Evolutionary conservation across 2,888 invertebrate genomes (phyloP).

Genomic region (Pinctada fucata): DNA sequence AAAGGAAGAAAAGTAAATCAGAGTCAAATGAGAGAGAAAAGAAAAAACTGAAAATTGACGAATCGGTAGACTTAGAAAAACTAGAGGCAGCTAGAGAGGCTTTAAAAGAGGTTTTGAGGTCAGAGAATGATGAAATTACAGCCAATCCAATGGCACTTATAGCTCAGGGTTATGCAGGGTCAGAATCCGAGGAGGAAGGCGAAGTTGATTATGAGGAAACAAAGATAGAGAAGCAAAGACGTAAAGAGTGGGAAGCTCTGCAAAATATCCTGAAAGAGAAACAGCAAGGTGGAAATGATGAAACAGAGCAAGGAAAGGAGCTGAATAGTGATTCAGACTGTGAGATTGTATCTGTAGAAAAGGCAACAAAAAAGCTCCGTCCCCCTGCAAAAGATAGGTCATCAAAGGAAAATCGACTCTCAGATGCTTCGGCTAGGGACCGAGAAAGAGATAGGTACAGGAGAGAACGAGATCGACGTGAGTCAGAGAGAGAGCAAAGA

Average conservation of each 20-base stretch:
- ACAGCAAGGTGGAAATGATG: conserved; percentile 46
- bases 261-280: conserved; percentile 55
- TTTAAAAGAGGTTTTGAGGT: conserved; percentile 70
- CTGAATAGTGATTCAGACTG: conserved; percentile 8
- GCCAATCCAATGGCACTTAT: conserved; percentile 64
- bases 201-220: conserved; percentile 69
- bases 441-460: conserved; percentile 11
- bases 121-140: conserved; percentile 31
- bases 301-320: conserved; percentile 3
- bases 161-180: conserved; percentile 65
- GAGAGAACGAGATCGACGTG: conserved; percentile 8
- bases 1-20: conserved; percentile 66
- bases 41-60: conserved; percentile 49
- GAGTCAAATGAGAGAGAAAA: conserved; percentile 39
- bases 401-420: conserved; percentile 35
- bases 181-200: conserved; percentile 74
- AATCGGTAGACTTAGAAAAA: conserved; percentile 67
- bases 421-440: conserved; percentile 7
- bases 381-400: conserved; percentile 17
- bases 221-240: conserved; percentile 40
- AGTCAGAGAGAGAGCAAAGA: conserved; percentile 14
- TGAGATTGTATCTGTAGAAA: conserved; percentile 41
- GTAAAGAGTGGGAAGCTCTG: conserved; percentile 42
- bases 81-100: conserved; percentile 75
- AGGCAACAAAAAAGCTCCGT: conserved; percentile 49